Evolutionary conservation across 2,797 vertebrate species (phyloP).

Genomic region (Eulemur mongoz): DNA sequence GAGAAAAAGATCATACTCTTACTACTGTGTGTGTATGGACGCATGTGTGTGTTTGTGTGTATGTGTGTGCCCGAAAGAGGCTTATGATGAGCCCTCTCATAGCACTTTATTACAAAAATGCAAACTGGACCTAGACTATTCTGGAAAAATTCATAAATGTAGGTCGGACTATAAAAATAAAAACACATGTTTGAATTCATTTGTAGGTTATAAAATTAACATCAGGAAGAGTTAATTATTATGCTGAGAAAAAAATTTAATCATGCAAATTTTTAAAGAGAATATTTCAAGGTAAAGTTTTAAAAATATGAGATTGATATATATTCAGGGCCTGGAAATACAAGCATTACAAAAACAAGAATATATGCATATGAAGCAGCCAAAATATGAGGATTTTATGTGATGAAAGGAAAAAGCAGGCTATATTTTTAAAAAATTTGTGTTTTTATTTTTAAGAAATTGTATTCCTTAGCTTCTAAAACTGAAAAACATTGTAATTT

Average conservation of each 20-base stretch:
- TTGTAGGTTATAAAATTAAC: background rate
- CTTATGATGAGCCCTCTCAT: background rate
- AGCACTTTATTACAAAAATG: conserved; percentile 16
- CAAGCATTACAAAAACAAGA: background rate
- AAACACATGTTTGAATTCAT: background rate
- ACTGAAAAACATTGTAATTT: background rate
- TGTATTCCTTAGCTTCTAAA: background rate
- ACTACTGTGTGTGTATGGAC: background rate
- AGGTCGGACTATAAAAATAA: background rate
- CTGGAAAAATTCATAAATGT: background rate
- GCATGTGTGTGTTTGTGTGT: background rate
- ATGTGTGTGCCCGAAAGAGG: background rate
- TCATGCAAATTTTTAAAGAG: background rate
- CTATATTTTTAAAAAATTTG: background rate
- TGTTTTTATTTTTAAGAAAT: background rate
- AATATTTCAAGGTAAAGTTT: background rate
- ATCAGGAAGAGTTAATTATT: background rate
- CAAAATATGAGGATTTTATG: background rate
- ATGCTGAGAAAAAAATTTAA: background rate
- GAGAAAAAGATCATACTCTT: background rate
- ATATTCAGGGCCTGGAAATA: background rate
- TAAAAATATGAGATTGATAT: background rate
- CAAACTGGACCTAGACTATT: background rate
- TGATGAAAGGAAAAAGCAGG: background rate
- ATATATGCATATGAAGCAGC: background rate